These are phyloP conservation scores for Anabacerthia variegaticeps DNA, from an alignment of 2,797 vertebrate genomes.

Conservation along the genomic window DNA sequence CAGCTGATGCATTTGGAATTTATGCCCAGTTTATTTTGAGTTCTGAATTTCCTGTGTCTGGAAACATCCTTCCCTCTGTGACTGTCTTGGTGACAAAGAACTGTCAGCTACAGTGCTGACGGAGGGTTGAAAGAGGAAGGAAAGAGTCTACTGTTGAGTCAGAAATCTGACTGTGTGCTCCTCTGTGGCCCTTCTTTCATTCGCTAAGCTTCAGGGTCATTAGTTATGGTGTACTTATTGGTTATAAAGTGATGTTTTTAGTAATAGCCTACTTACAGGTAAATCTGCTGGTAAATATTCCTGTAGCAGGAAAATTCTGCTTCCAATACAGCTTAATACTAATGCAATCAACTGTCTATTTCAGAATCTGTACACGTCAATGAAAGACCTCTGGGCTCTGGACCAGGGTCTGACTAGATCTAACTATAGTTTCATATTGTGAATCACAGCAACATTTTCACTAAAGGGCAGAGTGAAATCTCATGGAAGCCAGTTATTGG, in stretches of 20 bases:
- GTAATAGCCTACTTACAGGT: neutral
- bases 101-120: constrained; percentile 8
- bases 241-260: neutral
- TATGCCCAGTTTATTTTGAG: neutral
- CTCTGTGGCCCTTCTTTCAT: neutral
- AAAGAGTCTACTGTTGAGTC: neutral
- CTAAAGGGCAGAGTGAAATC: neutral
- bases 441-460: neutral
- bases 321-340: neutral
- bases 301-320: neutral
- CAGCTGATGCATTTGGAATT: neutral
- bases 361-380: neutral
- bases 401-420: neutral
- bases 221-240: neutral
- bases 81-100: constrained; percentile 16
- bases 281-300: neutral
- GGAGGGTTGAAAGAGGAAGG: constrained; percentile 29
- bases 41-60: neutral
- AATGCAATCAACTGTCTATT: neutral
- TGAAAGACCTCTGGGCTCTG: neutral
- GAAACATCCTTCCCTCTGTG: neutral
- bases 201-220: neutral
- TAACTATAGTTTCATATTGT: neutral
- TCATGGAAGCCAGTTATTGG: neutral
- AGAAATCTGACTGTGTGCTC: neutral